These are phyloP conservation scores for Onychostoma macrolepis DNA, from an alignment of 2,113 vertebrate species.

Conservation along the genomic window DNA sequence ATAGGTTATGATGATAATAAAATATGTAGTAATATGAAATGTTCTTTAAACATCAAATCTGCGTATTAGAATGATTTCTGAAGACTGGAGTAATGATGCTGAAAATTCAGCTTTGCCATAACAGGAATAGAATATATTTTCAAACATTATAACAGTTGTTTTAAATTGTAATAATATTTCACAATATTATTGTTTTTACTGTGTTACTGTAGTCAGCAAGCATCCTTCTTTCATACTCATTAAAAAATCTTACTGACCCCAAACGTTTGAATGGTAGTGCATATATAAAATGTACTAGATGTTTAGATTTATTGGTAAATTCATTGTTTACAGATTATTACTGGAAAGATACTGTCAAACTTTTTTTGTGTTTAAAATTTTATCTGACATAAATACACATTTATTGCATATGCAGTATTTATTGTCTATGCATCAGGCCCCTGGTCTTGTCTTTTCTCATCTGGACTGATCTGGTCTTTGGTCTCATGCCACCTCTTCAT, in stretches of 20 bases:
- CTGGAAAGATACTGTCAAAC: not conserved
- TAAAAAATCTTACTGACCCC: not conserved
- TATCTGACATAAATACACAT: not conserved
- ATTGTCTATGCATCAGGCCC: not conserved
- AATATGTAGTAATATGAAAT: not conserved
- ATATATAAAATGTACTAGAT: not conserved
- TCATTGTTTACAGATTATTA: not conserved
- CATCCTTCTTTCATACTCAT: not conserved
- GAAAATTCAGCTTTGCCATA: not conserved
- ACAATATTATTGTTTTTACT: not conserved
- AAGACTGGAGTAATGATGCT: not conserved
- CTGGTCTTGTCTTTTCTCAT: not conserved
- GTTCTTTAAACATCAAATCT: not conserved
- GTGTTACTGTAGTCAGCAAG: not conserved
- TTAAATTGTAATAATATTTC: not conserved
- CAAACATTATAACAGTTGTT: not conserved
- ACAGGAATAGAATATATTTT: not conserved
- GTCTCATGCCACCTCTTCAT: not conserved
- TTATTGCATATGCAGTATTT: not conserved
- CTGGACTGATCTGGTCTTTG: not conserved
- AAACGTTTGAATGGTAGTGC: not conserved
- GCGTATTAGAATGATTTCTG: not conserved
- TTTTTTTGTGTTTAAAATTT: not conserved
- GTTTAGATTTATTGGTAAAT: not conserved
- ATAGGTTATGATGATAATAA: too few species aligned